phyloP scores from a whole-genome alignment of 2,113 vertebrate genomes.

The Ranitomeya imitator region DNA sequence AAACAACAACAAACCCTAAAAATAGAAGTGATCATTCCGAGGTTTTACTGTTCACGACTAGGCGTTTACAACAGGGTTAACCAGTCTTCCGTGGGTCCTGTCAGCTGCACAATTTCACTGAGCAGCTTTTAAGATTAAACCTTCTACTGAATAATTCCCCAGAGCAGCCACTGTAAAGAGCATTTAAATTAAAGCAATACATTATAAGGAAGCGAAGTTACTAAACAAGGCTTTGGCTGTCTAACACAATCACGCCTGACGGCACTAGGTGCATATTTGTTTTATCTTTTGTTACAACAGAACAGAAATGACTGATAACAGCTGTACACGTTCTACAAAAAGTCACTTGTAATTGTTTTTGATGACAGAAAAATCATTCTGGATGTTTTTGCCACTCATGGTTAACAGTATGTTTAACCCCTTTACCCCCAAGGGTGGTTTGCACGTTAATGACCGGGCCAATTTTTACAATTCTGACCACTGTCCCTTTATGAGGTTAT shows the following conservation, averaged over 20 bases:
- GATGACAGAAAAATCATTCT: background rate
- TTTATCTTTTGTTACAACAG: slow-evolving; percentile 29
- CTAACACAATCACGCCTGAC: slow-evolving; percentile 1
- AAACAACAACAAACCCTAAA: background rate
- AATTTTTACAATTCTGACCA: no score
- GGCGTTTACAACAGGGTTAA: slow-evolving; percentile 23
- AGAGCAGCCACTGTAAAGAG: slow-evolving; percentile 44
- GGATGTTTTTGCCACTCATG: background rate
- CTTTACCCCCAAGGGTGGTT: no score
- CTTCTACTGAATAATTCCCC: slow-evolving; percentile 48
- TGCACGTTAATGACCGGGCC: no score
- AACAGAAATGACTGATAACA: slow-evolving; percentile 21
- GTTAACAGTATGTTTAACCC: background rate
- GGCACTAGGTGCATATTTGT: slow-evolving; percentile 10
- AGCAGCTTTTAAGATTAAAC: slow-evolving; percentile 48
- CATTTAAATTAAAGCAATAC: slow-evolving; percentile 57
- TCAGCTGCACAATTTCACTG: slow-evolving; percentile 47
- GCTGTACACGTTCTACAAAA: slow-evolving; percentile 9
- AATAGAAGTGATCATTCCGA: background rate
- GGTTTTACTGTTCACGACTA: background rate
- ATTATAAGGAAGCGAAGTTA: slow-evolving; percentile 38
- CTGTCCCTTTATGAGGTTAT: no score
- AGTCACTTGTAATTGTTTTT: background rate
- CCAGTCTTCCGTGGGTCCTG: slow-evolving; percentile 14
- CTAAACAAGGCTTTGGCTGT: slow-evolving; percentile 44